phyloP scores from a whole-genome alignment of 2,797 vertebrate species.

The Eidolon dupreanum region DNA sequence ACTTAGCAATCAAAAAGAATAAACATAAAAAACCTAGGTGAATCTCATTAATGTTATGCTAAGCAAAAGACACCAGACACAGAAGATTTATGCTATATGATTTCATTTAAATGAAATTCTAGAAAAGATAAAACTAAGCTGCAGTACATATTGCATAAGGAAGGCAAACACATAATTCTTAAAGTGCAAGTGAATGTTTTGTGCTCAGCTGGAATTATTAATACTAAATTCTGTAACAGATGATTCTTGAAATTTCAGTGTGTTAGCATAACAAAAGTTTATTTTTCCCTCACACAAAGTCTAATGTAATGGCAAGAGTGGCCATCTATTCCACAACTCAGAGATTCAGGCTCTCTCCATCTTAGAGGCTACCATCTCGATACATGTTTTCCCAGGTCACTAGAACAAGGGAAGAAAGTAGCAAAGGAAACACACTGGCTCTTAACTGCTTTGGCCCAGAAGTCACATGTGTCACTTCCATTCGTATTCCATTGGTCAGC shows the following conservation, averaged over 20 bases:
- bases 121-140: background rate
- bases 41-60: background rate
- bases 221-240: background rate
- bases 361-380: background rate
- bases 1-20: background rate
- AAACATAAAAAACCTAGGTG: background rate
- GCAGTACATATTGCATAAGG: background rate
- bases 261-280: background rate
- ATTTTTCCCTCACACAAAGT: background rate
- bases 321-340: background rate
- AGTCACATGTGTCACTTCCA: background rate
- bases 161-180: background rate
- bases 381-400: background rate
- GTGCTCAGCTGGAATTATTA: background rate
- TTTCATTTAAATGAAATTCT: conserved; percentile 1
- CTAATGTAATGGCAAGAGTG: background rate
- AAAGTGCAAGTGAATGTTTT: background rate
- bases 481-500: background rate
- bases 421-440: background rate
- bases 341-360: background rate
- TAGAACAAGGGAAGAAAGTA: background rate
- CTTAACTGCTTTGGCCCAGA: background rate
- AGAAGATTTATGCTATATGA: background rate
- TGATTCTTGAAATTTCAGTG: background rate
- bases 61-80: background rate